A percentile compares a stretch with the other conserved stretches of the same genome.
These are phyloP conservation scores for Poeciliopsis presidionis DNA, from an alignment of 2,797 vertebrate species.

Conservation along the genomic window DNA sequence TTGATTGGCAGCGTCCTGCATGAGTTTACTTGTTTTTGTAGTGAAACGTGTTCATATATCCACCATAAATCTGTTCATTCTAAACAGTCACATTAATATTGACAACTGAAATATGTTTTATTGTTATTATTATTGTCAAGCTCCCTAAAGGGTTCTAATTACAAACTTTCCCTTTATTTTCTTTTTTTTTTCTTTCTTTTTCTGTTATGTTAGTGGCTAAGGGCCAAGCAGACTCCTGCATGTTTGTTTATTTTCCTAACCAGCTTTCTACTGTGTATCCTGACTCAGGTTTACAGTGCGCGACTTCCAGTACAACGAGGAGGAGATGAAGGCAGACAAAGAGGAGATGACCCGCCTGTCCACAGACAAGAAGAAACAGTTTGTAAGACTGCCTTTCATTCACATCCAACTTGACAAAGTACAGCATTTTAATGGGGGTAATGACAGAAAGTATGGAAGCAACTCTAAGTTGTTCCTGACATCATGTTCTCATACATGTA, in stretches of 20 bases:
- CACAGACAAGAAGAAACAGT: constrained; percentile 99
- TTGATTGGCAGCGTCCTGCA: neutral
- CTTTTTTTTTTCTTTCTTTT: neutral
- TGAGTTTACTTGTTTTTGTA: constrained; percentile 1
- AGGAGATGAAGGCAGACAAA: constrained; percentile 98
- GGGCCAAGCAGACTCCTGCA: neutral
- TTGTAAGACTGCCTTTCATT: constrained; percentile 82
- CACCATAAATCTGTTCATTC: constrained; percentile 4
- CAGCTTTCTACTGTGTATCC: constrained; percentile 37
- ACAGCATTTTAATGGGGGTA: neutral
- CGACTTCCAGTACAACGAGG: constrained; percentile 99
- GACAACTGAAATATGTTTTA: constrained; percentile 16
- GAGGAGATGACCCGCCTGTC: constrained; percentile 98
- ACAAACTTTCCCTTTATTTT: neutral
- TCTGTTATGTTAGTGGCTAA: constrained; percentile 10
- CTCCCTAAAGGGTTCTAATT: constrained; percentile 28
- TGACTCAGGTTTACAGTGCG: constrained; percentile 90
- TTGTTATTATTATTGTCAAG: constrained; percentile 9
- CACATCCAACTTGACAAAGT: neutral
- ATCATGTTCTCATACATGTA: neutral
- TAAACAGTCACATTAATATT: constrained; percentile 8
- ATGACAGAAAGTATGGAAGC: neutral
- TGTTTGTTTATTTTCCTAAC: constrained; percentile 16
- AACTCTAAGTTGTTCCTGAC: neutral
- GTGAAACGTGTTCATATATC: neutral